Percentiles rank a stretch among this genome's conserved stretches.
Conservation (phyloP, 1,140 invertebrate species). For the Sarcophaga bullata region DNA sequence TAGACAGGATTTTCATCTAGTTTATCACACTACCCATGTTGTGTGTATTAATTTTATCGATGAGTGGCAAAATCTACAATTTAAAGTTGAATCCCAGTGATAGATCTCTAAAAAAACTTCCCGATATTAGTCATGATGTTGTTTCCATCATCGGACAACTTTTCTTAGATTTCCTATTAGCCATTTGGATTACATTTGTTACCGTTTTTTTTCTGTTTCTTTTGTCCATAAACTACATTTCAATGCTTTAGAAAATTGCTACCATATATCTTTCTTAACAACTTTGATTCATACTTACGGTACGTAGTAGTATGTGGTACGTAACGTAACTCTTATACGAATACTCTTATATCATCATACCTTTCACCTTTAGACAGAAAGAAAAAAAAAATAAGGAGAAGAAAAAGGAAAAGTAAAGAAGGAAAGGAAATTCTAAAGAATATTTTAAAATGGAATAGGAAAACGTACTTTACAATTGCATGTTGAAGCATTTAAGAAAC, state of each 20-base stretch:
- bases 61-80: too few relatives aligned
- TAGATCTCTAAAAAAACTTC: too few relatives aligned
- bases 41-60: too few relatives aligned
- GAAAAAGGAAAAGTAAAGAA: background rate
- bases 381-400: too few relatives aligned
- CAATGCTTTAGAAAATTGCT: constrained; percentile 20
- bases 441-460: background rate
- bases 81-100: too few relatives aligned
- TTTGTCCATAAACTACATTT: background rate
- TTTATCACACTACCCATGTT: too few relatives aligned
- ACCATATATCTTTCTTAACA: constrained; percentile 17
- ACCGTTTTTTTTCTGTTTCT: background rate
- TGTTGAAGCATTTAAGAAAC: background rate
- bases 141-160: too few relatives aligned
- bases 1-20: too few relatives aligned
- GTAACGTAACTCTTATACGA: background rate
- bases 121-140: too few relatives aligned
- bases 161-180: background rate
- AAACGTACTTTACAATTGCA: background rate
- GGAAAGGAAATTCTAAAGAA: background rate
- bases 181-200: background rate
- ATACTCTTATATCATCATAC: background rate
- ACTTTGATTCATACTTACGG: constrained; percentile 14
- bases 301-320: background rate
- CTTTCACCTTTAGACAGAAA: constrained; percentile 23